Conservation (phyloP, 2,888 invertebrate species). For the Apamea crenata region DNA sequence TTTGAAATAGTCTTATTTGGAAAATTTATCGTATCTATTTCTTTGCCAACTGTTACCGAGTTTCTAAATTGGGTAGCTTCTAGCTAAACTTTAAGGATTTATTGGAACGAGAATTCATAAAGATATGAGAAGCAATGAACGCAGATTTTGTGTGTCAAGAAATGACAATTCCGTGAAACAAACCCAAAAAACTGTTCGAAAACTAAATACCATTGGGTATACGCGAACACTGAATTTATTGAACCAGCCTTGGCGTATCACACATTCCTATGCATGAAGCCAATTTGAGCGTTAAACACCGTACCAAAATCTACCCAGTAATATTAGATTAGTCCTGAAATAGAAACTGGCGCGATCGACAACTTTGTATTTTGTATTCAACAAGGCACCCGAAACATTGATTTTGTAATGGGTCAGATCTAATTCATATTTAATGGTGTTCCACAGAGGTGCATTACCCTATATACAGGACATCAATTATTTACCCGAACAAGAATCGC, state of each 20-base stretch:
- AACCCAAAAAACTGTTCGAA: background rate
- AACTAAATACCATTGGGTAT: background rate
- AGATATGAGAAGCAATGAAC: conserved; percentile 20
- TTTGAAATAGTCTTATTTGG: conserved; percentile 52
- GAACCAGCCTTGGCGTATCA: background rate
- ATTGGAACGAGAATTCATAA: conserved; percentile 32
- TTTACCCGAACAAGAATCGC: conserved; percentile 64
- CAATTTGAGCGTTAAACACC: conserved; percentile 14
- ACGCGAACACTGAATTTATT: conserved; percentile 8
- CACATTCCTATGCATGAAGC: conserved; percentile 25
- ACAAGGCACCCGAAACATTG: conserved; percentile 66
- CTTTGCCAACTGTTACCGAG: conserved; percentile 44
- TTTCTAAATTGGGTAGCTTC: conserved; percentile 24
- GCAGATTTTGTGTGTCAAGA: background rate
- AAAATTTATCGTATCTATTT: conserved; percentile 49
- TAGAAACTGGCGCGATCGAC: conserved; percentile 34
- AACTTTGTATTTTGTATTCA: conserved; percentile 36
- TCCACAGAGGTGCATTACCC: conserved; percentile 67
- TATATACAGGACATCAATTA: conserved; percentile 69
- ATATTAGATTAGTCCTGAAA: conserved; percentile 39
- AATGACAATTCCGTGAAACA: background rate
- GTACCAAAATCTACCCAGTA: conserved; percentile 6
- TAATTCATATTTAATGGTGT: conserved; percentile 77
- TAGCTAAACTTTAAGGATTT: conserved; percentile 37
- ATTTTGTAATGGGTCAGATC: conserved; percentile 71